Percentiles rank a stretch among this genome's conserved stretches.
These are phyloP conservation scores for Mactromeris polynyma DNA, from an alignment of 2,888 invertebrate species.

Conservation along the genomic window DNA sequence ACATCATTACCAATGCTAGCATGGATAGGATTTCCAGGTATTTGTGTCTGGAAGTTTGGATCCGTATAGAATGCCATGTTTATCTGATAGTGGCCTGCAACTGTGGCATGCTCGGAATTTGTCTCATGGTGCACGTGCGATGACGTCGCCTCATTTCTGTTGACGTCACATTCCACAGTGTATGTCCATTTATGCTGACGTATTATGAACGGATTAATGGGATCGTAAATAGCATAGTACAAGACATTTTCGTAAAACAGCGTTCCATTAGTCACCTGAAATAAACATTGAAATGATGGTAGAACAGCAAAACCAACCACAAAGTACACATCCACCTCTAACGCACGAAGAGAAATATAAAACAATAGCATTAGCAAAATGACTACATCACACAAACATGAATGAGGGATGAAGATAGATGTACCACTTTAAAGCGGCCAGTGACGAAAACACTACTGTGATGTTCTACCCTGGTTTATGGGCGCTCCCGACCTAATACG, in stretches of 20 bases:
- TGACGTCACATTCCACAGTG: slow-evolving; percentile 33
- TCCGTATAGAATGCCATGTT: slow-evolving; percentile 27
- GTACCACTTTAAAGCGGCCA: too few species aligned
- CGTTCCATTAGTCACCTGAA: not conserved
- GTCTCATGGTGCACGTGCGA: slow-evolving; percentile 30
- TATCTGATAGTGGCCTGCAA: not conserved
- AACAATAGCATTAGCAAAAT: too few species aligned
- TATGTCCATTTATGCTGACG: slow-evolving; percentile 31
- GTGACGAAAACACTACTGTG: too few species aligned
- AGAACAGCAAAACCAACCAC: too few species aligned
- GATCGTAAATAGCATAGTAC: slow-evolving; percentile 20
- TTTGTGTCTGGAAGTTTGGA: not conserved
- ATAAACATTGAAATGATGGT: not conserved
- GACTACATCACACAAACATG: too few species aligned
- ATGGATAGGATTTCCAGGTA: not conserved
- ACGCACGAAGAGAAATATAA: too few species aligned
- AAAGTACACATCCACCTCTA: too few species aligned
- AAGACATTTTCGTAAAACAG: slow-evolving; percentile 18
- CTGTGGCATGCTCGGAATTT: not conserved
- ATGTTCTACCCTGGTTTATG: too few species aligned
- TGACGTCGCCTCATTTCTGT: not conserved
- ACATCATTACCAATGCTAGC: slow-evolving; percentile 5
- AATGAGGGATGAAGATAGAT: too few species aligned
- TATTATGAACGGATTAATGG: slow-evolving; percentile 12
- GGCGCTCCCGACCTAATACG: too few species aligned